Evolutionary conservation across 2,888 invertebrate species (phyloP), one percentile per base, ranked within the genome.

Genomic region (Mongoloraphidia duomilia): DNA sequence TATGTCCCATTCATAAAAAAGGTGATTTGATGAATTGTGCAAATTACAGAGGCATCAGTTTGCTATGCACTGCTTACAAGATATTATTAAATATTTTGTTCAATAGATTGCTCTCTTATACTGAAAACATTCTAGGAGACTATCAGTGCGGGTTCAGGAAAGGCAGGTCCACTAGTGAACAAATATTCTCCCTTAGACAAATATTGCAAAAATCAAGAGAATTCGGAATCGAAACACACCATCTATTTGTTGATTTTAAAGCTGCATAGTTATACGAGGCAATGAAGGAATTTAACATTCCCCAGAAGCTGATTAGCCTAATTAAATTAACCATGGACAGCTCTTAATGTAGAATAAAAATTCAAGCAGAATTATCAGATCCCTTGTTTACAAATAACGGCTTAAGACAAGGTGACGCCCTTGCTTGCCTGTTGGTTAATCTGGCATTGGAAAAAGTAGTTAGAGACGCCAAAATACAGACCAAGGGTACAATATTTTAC

Each of bases 331-430:
- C 17, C 17, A 17, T 17, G 17, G 17, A 17, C 17, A 17, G 17
- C 17, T 17, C 17, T 17, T 4, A 2, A 33, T n/a, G n/a, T n/a
- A n/a, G n/a, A n/a, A n/a, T n/a, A n/a, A n/a, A n/a, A n/a, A n/a
- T n/a, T n/a, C 37, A 45, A n/a, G 50, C 45, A 11, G 43, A 41
- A 44, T 11, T 41, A n/a, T 52, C 49, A 48, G 42, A 51, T 38
- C 47, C 44, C 41, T 52, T 52, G 34, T 34, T 41, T 9, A 46
- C 44, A 35, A 46, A 41, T 9, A 37, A 46, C 17, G 46, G 46
- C 38, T 13, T 49, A 35, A 40, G 41, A 46, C 49, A 49, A 46
- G 49, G 41, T 12, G 49, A 49, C 35, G 37, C 50, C 35, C 14
- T 49, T n/a, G 43, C 50, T 35, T 17, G 46, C 6, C 34, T 46